A percentile compares a stretch with the other conserved stretches of the same genome.
Conservation (phyloP, 2,113 vertebrate genomes). For the Sclerurus mexicanus region DNA sequence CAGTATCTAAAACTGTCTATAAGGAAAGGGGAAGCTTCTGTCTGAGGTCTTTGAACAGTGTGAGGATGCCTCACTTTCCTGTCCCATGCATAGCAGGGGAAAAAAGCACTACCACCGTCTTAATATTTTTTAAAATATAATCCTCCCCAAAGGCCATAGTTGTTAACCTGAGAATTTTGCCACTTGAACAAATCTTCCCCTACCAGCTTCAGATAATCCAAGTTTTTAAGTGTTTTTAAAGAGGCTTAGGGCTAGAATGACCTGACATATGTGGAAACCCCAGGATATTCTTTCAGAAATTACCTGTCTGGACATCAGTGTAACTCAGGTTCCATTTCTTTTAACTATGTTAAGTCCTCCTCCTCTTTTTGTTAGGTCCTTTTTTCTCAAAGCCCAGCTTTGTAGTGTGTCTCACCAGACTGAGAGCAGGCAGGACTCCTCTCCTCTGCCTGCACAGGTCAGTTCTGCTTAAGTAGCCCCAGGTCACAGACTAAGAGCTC, state of each 20-base stretch:
- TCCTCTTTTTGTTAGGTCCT: not conserved
- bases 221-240: not conserved
- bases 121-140: not conserved
- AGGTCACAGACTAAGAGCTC: not conserved
- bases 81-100: not conserved
- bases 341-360: not conserved
- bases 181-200: not conserved
- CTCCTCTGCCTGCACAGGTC: not conserved
- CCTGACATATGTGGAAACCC: not conserved
- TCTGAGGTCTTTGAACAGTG: not conserved
- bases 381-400: not conserved
- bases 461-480: not conserved
- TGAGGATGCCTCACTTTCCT: not conserved
- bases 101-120: not conserved
- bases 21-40: not conserved
- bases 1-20: not conserved
- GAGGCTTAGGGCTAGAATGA: not conserved
- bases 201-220: not conserved
- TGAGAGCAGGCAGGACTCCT: not conserved
- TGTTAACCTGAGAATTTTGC: not conserved
- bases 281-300: not conserved
- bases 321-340: not conserved
- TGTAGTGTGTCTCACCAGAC: not conserved
- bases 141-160: not conserved
- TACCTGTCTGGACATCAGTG: not conserved